Base-by-base conservation (phyloP, 64 coral and sea anemone species). In the Pachyseris speciosa region DNA sequence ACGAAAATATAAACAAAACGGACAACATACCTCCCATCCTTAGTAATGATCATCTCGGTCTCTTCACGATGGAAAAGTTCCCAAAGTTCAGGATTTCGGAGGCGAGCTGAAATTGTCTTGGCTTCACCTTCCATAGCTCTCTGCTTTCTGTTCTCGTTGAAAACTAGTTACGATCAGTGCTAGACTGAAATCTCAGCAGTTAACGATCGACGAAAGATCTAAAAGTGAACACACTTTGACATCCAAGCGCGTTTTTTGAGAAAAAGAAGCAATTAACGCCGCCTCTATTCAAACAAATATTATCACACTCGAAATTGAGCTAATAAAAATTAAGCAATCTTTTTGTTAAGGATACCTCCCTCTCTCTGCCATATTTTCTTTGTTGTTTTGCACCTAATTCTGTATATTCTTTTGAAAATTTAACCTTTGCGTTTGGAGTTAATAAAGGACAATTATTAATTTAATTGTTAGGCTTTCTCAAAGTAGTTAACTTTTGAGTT, bases 1-100 rank as follows among this genome's bases (percentile, higher is more conserved):
- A 19, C 48, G 12, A 33, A 86, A 72, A 92, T 41, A 63, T 37
- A 92, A 91, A 78, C 42, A 58, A 59, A 58, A 67, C n/a, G n/a
- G 11, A 17, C 19, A 36, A 17, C 91, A 63, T 90, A 96, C 95
- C 95, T 93, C 53, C 95, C 95, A 72, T 80, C 87, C 74, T 91
- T 86, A 27, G 95, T 96, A 12, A 96, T 84, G 90, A 96, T 96
- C 95, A 96, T 96, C 67, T 96, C 95, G 1, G 95, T 96, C 47
- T 89, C 78, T 16, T 92, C 74, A 7, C 64, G 36, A 9, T 84
- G 59, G 43, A 96, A 96, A 4, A 85, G 64, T 25, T 64, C 43
- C 95, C 95, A 96, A 16, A 96, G 58, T 7, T 67, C 78, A 13
- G 89, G 78, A 59, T 92, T 76, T 67, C 89, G 76, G 42, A 96